phyloP scores from a whole-genome alignment of 1,140 invertebrate species.

The Euschistus heros region DNA sequence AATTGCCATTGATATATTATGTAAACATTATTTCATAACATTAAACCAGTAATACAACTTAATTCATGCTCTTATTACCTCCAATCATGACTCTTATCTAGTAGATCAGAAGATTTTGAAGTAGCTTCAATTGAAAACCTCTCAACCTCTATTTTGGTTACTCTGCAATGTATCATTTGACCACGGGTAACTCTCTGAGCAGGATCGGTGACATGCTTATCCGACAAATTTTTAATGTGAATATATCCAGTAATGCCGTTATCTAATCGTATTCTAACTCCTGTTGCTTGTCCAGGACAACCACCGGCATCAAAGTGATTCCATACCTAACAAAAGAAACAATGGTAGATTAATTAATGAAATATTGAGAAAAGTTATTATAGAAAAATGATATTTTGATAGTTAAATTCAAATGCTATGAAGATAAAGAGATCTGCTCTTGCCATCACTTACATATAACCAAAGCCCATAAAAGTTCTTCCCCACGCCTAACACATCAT shows the following conservation, averaged over 20 bases:
- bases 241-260: conserved; percentile 93
- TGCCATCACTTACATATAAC: too few relatives aligned
- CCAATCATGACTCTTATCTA: conserved; percentile 85
- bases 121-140: conserved; percentile 89
- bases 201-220: conserved; percentile 86
- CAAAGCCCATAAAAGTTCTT: too few relatives aligned
- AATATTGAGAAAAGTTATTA: too few relatives aligned
- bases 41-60: not conserved
- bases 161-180: conserved; percentile 85
- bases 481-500: too few relatives aligned
- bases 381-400: too few relatives aligned
- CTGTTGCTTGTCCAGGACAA: conserved; percentile 91
- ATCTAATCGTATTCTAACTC: conserved; percentile 79
- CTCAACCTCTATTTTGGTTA: conserved; percentile 92
- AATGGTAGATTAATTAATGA: not conserved
- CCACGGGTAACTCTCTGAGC: conserved; percentile 78
- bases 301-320: conserved; percentile 93
- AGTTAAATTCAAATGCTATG: too few relatives aligned
- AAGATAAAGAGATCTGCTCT: too few relatives aligned
- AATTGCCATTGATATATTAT: conserved; percentile 23
- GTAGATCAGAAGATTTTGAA: conserved; percentile 83
- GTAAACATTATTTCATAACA: not conserved
- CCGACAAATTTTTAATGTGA: conserved; percentile 88
- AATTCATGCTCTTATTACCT: conserved; percentile 39
- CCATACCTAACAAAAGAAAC: conserved; percentile 56